A percentile compares a stretch with the other conserved stretches of the same genome.
These are phyloP conservation scores for Trissolcus brochymenae DNA, from an alignment of 2,888 invertebrate species.

Conservation along the genomic window DNA sequence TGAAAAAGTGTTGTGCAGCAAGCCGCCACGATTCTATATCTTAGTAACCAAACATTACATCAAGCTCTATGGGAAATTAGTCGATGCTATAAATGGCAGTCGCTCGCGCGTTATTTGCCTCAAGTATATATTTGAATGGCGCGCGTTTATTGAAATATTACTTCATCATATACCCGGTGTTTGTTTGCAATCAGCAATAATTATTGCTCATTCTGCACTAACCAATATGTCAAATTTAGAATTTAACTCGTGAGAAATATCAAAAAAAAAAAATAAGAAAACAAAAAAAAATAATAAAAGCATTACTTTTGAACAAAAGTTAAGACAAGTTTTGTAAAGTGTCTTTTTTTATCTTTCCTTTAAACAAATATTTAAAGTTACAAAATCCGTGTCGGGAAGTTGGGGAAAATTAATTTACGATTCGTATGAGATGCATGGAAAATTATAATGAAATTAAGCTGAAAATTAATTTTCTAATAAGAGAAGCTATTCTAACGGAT, in stretches of 20 bases:
- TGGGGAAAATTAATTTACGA: background rate
- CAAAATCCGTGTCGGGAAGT: too few relatives aligned
- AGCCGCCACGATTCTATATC: constrained; percentile 19
- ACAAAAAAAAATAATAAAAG: too few relatives aligned
- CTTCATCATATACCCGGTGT: constrained; percentile 2
- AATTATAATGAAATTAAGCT: background rate
- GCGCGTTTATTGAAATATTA: constrained; percentile 1
- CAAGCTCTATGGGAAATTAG: constrained; percentile 13
- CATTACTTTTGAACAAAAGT: too few relatives aligned
- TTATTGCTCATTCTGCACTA: background rate
- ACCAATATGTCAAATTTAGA: background rate
- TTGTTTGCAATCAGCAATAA: constrained; percentile 1
- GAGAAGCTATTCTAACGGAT: constrained; percentile 6
- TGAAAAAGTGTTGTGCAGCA: constrained; percentile 37
- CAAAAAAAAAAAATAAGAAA: too few relatives aligned
- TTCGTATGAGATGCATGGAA: background rate
- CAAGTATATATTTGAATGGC: constrained; percentile 5
- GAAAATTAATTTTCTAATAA: constrained; percentile 5
- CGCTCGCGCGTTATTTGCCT: constrained; percentile 1
- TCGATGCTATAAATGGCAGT: constrained; percentile 17
- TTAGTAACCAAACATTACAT: constrained; percentile 34
- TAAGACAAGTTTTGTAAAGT: too few relatives aligned
- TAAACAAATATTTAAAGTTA: too few relatives aligned
- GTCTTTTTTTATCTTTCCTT: too few relatives aligned
- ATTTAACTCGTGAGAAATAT: too few relatives aligned